Evolutionary conservation across 2,888 invertebrate species (phyloP), one percentile per base, ranked within the genome.

Genomic region (Tuta absoluta): DNA sequence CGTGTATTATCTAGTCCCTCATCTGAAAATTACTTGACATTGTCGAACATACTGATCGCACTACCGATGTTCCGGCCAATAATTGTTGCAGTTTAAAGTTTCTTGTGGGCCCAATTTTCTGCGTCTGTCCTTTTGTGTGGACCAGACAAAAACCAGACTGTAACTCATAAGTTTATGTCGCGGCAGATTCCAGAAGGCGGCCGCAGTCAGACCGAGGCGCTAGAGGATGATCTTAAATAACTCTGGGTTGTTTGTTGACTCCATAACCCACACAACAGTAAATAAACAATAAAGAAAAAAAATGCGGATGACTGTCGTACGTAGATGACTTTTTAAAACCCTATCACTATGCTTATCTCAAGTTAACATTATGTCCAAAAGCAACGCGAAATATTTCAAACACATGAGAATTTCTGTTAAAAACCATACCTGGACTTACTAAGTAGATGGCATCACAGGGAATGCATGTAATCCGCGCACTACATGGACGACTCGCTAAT

Each of bases 111-210:
- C 21, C 24, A 58, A 58, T 84, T 82, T 82, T 75, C 75, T 72
- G 71, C 74, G 74, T 70, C 74, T 67, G 70, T 68, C 49, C 71
- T 68, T 72, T 75, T 73, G 72, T 72, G 73, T 51, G 66, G 65
- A 56, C 62, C 66, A 71, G 75, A 79, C 76, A 84, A 86, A 86
- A 86, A 81, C 71, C 71, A 73, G 68, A 76, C 75, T 81, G 79
- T 86, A 84, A 86, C 83, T 89, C 88, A 90, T 89, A 89, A 87
- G 87, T 87, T 84, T 80, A 86, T 86, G 86, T 83, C 82, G 77
- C 81, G 83, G 79, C 83, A 82, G 82, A 86, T 88, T 87, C 87
- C 81, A 76, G 69, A 68, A 71, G 48, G 19, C 61, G 48, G n/a
- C 45, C 21, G 41, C 21, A 19, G 45, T 61, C 61, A 3, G 45